A percentile compares a stretch with the other conserved stretches of the same genome.
phyloP scores from a whole-genome alignment of 2,888 invertebrate species.

The Zele albiditarsus region DNA sequence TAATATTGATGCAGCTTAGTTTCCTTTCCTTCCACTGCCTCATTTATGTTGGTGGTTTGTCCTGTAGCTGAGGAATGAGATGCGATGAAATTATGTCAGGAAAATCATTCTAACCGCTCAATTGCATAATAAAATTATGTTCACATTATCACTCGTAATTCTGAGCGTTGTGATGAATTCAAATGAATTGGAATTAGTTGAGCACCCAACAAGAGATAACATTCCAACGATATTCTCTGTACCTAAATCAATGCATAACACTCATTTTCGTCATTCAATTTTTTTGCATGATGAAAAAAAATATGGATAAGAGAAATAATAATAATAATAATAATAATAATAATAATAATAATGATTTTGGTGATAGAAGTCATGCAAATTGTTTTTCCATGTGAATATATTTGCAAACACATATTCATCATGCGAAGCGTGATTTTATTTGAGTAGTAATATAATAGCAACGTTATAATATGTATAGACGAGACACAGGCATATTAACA shows the following conservation, averaged over 20 bases:
- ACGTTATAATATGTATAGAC: slow-evolving; percentile 48
- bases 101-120: neutral
- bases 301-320: neutral
- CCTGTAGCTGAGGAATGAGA: too few species aligned
- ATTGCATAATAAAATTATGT: neutral
- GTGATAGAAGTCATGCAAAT: neutral
- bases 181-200: neutral
- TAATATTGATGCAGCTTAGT: too few species aligned
- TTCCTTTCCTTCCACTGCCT: too few species aligned
- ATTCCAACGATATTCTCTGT: neutral
- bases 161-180: neutral
- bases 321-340: neutral
- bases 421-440: neutral
- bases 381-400: slow-evolving; percentile 16
- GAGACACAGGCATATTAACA: slow-evolving; percentile 44
- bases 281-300: neutral
- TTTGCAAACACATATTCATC: slow-evolving; percentile 9
- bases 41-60: too few species aligned
- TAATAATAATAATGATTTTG: neutral
- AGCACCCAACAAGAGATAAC: neutral
- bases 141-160: neutral
- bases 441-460: neutral
- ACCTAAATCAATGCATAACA: neutral
- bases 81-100: neutral
- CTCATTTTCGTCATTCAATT: neutral